Percentiles rank a stretch among this genome's conserved stretches.
Conservation (phyloP, 2,888 invertebrate species). For the Venusia cambrica region DNA sequence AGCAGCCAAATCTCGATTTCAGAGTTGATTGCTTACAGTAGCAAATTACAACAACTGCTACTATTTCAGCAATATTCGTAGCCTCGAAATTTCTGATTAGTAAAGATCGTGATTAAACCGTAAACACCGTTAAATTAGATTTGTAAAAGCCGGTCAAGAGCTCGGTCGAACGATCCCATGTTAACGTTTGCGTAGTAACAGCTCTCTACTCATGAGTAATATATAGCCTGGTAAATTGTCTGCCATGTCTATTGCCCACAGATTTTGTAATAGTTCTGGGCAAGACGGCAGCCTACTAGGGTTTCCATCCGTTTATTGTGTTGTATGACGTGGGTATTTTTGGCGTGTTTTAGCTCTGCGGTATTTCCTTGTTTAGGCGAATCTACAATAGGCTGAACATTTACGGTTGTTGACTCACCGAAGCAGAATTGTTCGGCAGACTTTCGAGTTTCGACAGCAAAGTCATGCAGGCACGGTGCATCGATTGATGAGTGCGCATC, state of each 20-base stretch:
- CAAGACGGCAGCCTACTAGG: constrained; percentile 23
- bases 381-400: constrained; percentile 43
- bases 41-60: constrained; percentile 27
- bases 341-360: constrained; percentile 50
- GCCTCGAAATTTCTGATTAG: constrained; percentile 39
- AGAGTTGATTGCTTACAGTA: constrained; percentile 15
- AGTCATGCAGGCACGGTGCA: not conserved
- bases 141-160: constrained; percentile 31
- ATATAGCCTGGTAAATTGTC: constrained; percentile 16
- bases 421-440: too few relatives aligned
- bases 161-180: too few relatives aligned
- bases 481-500: constrained; percentile 1
- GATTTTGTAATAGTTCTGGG: constrained; percentile 7
- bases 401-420: constrained; percentile 37
- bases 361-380: constrained; percentile 60
- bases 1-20: constrained; percentile 3
- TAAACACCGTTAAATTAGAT: constrained; percentile 44
- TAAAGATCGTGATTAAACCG: constrained; percentile 40
- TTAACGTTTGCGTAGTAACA: too few relatives aligned
- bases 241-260: constrained; percentile 13
- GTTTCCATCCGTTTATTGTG: constrained; percentile 34
- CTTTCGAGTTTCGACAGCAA: constrained; percentile 40
- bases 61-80: constrained; percentile 26
- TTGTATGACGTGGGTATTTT: constrained; percentile 53
- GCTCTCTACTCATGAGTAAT: too few relatives aligned